Base-by-base conservation (phyloP, 2,113 vertebrate species). In the Nematolebias whitei region DNA sequence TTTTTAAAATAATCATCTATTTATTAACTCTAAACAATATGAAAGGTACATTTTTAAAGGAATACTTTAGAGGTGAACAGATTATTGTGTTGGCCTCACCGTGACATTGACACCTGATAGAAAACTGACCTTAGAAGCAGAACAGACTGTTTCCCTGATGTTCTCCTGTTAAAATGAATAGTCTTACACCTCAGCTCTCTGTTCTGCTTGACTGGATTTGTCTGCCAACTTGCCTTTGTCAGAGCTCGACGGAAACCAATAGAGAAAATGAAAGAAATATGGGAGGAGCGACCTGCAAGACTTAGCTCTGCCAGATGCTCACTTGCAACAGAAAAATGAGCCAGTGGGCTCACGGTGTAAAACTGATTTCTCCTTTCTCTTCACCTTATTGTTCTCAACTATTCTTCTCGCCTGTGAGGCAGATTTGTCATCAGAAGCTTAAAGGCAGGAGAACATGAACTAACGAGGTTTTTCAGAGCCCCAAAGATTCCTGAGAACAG, bases 201-300 rank as follows among this genome's bases (percentile, higher is more conserved):
- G 83, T 87, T 85, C 82, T 52, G 85, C 88, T 73, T 56, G 63
- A 82, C 74, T 84, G 82, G 63, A 70, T 81, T 63, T 76, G 73
- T 85, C 83, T 83, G 76, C 78, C 72, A 67, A 69, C 69, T 78
- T 62, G 23, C 79, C 55, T 87, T 74, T 81, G 70, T 79, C 77
- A 74, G 59, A 43, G 47, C 29, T 41, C 12, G 23, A 41, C 55
- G 65, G 69, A 71, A 75, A 74, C 63, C 48, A 20, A 63, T 65
- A 54, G 58, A 78, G 54, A 63, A 59, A 68, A 55, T 53, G 59
- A 61, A 41, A 75, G 68, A 76, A 63, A 65, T 61, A 70, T 73
- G 57, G 61, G 68, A 48, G 38, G 48, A 20, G 50, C 75, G 58
- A 60, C 52, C 51, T 22, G 53, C 35, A 74, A 62, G 67, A 47